These are phyloP conservation scores for Papilio glaucus DNA, from an alignment of 1,140 invertebrate genomes.

Conservation along the genomic window DNA sequence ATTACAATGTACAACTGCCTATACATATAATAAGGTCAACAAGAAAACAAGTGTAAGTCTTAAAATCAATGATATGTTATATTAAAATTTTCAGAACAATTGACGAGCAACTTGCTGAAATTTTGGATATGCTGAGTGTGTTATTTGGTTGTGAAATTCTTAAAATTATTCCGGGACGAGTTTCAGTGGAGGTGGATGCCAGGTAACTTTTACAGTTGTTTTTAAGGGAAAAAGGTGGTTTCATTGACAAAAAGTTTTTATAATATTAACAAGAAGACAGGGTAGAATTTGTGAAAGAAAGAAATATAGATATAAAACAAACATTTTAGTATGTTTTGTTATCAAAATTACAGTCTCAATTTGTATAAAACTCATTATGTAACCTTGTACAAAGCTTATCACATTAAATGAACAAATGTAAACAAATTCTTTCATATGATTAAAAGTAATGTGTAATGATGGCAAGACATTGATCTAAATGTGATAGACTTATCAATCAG, in stretches of 20 bases:
- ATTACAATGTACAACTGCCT: no score
- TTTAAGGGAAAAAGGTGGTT: background rate
- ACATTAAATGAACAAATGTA: background rate
- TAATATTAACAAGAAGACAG: background rate
- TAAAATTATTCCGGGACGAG: conserved; percentile 98
- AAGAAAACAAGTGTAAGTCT: no score
- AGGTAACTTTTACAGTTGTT: conserved; percentile 83
- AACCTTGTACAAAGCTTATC: background rate
- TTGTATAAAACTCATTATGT: background rate
- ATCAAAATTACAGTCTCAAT: background rate
- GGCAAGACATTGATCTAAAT: background rate
- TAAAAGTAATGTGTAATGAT: background rate
- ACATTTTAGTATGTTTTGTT: background rate
- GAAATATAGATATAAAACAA: background rate
- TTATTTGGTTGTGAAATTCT: conserved; percentile 98
- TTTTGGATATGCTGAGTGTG: conserved; percentile 97
- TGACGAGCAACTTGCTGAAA: conserved; percentile 89
- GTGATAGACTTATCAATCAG: background rate
- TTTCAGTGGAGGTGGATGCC: conserved; percentile 99
- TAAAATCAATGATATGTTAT: no score
- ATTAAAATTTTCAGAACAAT: conserved; percentile 82
- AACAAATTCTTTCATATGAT: background rate
- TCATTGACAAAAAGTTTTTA: background rate
- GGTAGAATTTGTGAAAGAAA: background rate
- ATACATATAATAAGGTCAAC: no score